Conservation (phyloP, 2,888 invertebrate genomes). For the Galerucella nymphaeae region DNA sequence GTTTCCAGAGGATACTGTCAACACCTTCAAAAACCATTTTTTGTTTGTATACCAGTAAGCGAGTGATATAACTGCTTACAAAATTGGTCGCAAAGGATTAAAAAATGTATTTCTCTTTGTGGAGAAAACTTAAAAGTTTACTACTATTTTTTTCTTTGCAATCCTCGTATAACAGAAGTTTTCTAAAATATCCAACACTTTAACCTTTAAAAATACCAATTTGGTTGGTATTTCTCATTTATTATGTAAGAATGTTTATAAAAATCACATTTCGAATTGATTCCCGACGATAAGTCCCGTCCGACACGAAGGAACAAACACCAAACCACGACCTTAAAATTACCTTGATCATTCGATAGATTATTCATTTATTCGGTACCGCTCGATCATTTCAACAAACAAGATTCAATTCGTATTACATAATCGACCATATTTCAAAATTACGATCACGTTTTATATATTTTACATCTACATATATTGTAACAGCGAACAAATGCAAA, state of each 20-base stretch:
- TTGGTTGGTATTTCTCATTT: neutral
- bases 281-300: neutral
- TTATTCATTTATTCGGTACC: neutral
- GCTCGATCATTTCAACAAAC: neutral
- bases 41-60: no score
- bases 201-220: neutral
- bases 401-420: neutral
- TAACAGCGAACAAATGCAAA: neutral
- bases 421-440: neutral
- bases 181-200: neutral
- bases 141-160: no score
- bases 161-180: no score
- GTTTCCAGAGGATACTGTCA: no score
- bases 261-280: neutral
- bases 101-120: no score
- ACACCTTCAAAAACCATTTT: no score
- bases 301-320: constrained; percentile 1
- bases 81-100: no score
- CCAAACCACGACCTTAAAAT: constrained; percentile 3
- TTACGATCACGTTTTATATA: constrained; percentile 6
- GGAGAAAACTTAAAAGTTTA: no score
- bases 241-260: neutral
- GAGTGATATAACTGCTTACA: no score
- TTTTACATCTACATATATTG: neutral
- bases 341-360: constrained; percentile 2